Base-by-base conservation (phyloP, 1,140 invertebrate species). In the Cydia pomonella region DNA sequence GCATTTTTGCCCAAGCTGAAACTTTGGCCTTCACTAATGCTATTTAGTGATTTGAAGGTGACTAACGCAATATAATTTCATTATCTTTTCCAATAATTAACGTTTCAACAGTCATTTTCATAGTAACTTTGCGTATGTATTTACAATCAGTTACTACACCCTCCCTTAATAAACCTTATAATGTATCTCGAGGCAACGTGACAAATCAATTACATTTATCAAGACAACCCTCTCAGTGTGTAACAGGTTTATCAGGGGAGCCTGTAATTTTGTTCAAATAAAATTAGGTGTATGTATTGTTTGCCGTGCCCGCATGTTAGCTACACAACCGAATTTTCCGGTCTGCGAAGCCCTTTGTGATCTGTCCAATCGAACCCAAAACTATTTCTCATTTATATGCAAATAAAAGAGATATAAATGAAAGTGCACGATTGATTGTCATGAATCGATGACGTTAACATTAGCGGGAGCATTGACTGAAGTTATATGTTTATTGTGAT, bases 311-410 rank as follows among this genome's bases (percentile, higher is more conserved):
- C 85, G 83, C 83, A 86, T 84, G 80, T 83, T 79, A 80, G 80
- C 77, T 81, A 83, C 71, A 79, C 79, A 80, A 78, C 53, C 75
- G 76, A 84, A 84, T 86, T 86, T 86, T 82, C 80, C 85, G 77
- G 80, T 86, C 82, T 84, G 72, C 75, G 59, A 62, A 75, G 66
- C 80, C 78, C 80, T 86, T 86, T 86, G 79, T 83, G 76, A 81
- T 80, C 75, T 47, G 38, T 44, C 38, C 71, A 29, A 69, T 33
- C 6, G 29, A 47, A 7, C 5, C 38, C 21, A 47, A 72, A 72
- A 47, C 38, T 72, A 50, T 50, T 72, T 25, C 21, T 38, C 33
- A 72, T 72, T 50, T 44, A 72, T 41, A 27, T 47, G 41, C 25
- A 72, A 72, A 72, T 72, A 47, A 72, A 72, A 47, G 18, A 21